These are phyloP conservation scores for Plectropomus leopardus DNA, from an alignment of 2,113 vertebrate genomes.

Conservation along the genomic window DNA sequence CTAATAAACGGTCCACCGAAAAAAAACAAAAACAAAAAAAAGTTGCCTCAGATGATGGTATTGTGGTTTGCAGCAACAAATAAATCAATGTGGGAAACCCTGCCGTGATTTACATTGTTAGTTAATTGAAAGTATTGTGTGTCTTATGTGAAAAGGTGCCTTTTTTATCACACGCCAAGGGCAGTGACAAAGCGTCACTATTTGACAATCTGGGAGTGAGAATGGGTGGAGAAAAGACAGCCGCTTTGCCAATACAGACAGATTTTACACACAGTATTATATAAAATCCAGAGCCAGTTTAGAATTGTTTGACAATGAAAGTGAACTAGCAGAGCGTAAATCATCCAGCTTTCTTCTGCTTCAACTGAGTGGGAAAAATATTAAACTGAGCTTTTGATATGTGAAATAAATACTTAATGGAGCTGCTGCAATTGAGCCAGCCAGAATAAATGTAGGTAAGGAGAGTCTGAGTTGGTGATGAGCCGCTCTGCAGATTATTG, in stretches of 20 bases:
- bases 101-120: no score
- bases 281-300: background rate
- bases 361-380: background rate
- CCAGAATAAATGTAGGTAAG: background rate
- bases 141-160: no score
- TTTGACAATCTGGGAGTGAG: no score
- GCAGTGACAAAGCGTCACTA: no score
- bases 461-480: background rate
- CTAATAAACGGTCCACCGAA: no score
- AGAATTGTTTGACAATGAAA: background rate
- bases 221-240: no score
- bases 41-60: no score
- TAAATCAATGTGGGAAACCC: no score
- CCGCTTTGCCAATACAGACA: background rate
- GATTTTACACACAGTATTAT: background rate
- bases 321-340: background rate
- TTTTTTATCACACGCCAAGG: no score
- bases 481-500: slow-evolving; percentile 14
- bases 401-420: background rate
- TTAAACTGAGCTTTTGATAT: background rate
- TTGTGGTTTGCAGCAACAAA: no score
- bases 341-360: background rate
- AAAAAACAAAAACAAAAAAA: no score
- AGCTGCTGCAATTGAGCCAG: background rate
- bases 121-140: no score